These are phyloP conservation scores for Grapholita molesta DNA, from an alignment of 1,140 invertebrate species.

Conservation along the genomic window DNA sequence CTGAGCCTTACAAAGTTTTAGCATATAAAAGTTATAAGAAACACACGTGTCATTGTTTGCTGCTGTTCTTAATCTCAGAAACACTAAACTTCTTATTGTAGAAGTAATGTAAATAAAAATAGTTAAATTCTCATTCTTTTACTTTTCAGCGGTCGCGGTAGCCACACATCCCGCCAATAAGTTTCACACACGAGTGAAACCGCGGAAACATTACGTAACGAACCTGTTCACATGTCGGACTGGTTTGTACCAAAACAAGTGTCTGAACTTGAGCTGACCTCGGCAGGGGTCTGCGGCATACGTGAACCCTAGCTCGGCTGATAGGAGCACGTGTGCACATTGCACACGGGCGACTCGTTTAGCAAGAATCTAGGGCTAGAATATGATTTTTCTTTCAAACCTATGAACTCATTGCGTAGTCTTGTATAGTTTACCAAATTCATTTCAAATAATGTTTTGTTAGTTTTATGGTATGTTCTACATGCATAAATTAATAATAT, in stretches of 20 bases:
- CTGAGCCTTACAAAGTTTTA: background rate
- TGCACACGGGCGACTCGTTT: background rate
- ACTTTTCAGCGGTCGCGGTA: background rate
- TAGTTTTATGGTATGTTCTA: no score
- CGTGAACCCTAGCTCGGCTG: background rate
- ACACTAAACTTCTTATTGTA: background rate
- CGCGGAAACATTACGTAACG: constrained; percentile 6
- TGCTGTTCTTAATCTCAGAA: background rate
- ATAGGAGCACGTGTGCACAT: background rate
- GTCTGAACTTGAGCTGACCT: constrained; percentile 18
- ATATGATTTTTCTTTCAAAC: no score
- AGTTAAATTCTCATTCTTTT: background rate
- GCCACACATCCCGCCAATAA: background rate
- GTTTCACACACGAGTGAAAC: constrained; percentile 12
- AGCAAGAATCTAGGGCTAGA: background rate
- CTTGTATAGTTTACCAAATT: no score
- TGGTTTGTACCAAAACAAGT: constrained; percentile 17
- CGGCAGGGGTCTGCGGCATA: background rate
- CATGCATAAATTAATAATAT: no score
- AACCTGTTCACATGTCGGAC: constrained; percentile 16
- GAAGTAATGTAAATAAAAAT: no score
- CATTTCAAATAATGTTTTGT: no score
- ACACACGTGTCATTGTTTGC: background rate
- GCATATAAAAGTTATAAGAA: background rate
- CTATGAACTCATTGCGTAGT: no score